A percentile compares a stretch with the other conserved stretches of the same genome.
Evolutionary conservation across 2,797 vertebrate species (phyloP).

Genomic region (Serranus cabrilla): DNA sequence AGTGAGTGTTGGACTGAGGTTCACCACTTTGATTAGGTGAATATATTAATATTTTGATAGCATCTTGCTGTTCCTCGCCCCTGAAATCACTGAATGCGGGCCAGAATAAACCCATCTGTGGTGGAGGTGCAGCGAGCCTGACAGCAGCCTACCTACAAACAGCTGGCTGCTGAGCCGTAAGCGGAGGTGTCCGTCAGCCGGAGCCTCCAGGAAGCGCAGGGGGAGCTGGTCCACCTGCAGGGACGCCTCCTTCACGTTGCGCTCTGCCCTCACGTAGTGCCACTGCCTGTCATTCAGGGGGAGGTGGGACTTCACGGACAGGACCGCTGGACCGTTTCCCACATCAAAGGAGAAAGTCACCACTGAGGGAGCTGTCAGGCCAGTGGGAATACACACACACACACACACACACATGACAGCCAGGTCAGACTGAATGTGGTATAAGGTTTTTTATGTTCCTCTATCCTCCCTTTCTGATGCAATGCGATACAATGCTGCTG

Average conservation of each 20-base stretch:
- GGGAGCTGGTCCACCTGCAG: slow-evolving; percentile 93
- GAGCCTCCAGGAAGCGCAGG: slow-evolving; percentile 86
- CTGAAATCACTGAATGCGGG: background rate
- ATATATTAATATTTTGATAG: background rate
- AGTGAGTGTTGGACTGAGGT: background rate
- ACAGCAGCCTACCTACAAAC: slow-evolving; percentile 91
- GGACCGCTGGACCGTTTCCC: slow-evolving; percentile 90
- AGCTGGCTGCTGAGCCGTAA: slow-evolving; percentile 94
- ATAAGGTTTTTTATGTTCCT: slow-evolving; percentile 50
- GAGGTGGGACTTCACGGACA: slow-evolving; percentile 89
- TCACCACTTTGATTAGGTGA: too few relatives aligned
- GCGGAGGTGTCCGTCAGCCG: slow-evolving; percentile 90
- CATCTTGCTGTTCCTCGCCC: background rate
- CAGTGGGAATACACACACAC: slow-evolving; percentile 24
- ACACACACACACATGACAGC: slow-evolving; percentile 26
- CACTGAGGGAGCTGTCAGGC: slow-evolving; percentile 88
- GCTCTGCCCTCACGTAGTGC: slow-evolving; percentile 93
- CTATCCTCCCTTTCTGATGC: slow-evolving; percentile 68
- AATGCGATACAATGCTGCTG: slow-evolving; percentile 72
- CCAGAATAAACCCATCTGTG: background rate
- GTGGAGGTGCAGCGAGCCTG: background rate
- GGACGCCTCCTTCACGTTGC: slow-evolving; percentile 93
- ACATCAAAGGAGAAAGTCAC: slow-evolving; percentile 94
- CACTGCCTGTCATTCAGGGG: slow-evolving; percentile 96
- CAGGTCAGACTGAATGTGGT: slow-evolving; percentile 60